A percentile compares a stretch with the other conserved stretches of the same genome.
Conservation (phyloP, 2,113 vertebrate species). For the Copsychus sechellarum region DNA sequence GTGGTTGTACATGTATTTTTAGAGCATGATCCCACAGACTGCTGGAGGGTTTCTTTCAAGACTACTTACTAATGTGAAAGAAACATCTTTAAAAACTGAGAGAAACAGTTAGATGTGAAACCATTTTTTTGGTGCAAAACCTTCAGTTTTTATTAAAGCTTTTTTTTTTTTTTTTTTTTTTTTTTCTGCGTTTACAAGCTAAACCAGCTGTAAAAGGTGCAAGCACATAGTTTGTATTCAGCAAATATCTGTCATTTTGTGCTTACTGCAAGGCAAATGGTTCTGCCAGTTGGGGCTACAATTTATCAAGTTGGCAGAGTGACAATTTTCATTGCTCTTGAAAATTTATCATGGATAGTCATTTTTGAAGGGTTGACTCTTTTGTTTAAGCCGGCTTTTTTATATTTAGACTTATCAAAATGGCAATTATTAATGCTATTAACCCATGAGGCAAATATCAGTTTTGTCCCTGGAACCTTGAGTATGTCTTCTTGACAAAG, state of each 20-base stretch:
- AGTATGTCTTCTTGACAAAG: constrained; percentile 34
- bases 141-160: constrained; percentile 67
- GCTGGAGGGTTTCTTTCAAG: background rate
- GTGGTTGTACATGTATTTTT: background rate
- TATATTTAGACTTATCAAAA: constrained; percentile 57
- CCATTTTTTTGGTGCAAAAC: constrained; percentile 34
- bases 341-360: constrained; percentile 66
- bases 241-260: constrained; percentile 73
- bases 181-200: constrained; percentile 52
- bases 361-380: constrained; percentile 58
- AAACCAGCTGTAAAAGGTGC: constrained; percentile 75
- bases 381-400: constrained; percentile 43
- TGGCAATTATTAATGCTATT: constrained; percentile 68
- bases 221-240: constrained; percentile 71
- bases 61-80: background rate
- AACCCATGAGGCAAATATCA: constrained; percentile 63
- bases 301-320: constrained; percentile 73
- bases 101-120: background rate
- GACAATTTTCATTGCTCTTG: constrained; percentile 69
- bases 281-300: constrained; percentile 63
- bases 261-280: constrained; percentile 72
- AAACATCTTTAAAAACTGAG: constrained; percentile 10
- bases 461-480: constrained; percentile 39
- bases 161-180: background rate
- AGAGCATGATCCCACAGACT: background rate